Conservation (phyloP, 2,888 invertebrate genomes). For the Hirudinaria manillensis region DNA sequence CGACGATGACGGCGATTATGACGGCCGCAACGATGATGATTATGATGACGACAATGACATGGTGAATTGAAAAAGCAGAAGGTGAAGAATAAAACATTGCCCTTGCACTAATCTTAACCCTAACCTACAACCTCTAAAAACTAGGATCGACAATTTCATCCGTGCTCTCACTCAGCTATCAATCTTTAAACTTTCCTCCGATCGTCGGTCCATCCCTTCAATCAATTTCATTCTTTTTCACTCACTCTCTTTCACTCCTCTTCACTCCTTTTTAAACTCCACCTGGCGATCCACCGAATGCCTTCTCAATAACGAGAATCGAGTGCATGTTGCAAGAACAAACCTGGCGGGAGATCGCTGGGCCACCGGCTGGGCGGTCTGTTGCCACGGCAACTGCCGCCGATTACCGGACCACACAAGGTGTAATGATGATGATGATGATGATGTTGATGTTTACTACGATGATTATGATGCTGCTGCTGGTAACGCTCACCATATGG, state of each 20-base stretch:
- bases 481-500: neutral
- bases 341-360: too few relatives aligned
- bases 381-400: too few relatives aligned
- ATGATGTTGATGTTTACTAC: too few relatives aligned
- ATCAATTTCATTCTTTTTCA: too few relatives aligned
- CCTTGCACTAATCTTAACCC: neutral
- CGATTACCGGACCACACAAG: too few relatives aligned
- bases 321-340: too few relatives aligned
- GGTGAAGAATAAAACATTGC: neutral
- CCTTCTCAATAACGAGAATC: too few relatives aligned
- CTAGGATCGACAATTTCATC: neutral
- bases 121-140: neutral
- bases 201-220: neutral
- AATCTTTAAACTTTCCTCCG: neutral
- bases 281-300: neutral
- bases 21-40: conserved; percentile 21
- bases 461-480: conserved; percentile 17
- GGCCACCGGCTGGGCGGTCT: too few relatives aligned
- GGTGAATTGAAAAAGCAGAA: neutral
- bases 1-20: conserved; percentile 28
- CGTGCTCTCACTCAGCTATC: neutral
- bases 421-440: too few relatives aligned
- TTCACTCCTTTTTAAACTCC: too few relatives aligned
- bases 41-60: conserved; percentile 20
- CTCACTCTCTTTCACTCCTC: too few relatives aligned